Base-by-base conservation (phyloP, 2,888 invertebrate genomes). In the Unio pictorum region DNA sequence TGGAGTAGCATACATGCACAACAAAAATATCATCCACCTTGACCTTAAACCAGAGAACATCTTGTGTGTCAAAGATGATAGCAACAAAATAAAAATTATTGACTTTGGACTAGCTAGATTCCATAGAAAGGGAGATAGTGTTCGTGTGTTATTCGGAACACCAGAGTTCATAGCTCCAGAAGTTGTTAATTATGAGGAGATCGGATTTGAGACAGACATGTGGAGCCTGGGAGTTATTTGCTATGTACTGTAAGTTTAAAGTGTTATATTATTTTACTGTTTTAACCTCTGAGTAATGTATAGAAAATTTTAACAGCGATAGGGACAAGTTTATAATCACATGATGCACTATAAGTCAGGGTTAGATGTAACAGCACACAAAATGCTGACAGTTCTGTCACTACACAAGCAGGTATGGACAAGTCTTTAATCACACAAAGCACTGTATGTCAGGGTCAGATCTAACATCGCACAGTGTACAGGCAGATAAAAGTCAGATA, bases 41-140 rank as follows among this genome's bases (percentile, higher is more conserved):
- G 99, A 99, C 89, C 94, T 99, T 92, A 99, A 99, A 93, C 99
- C 99, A 23, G 99, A 99, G 91, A 99, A 99, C 91, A 97, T 99
- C 83, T 93, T 99, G 67, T 99, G 99, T 87, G 93, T 99, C 45
- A 96, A 98, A 68, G 95, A 95, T 89, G 94, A 96, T 69, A 98
- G 98, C 64, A 99, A 99, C 91, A 93, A 98, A 82, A 96, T 99
- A 87, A 99, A 99, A 92, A 95, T 99, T 84, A 99, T 99, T 82
- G 99, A 99, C 91, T 99, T 99, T 90, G 99, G 99, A 18, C 91
- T 99, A 77, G 99, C 99, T 3, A 92, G 98, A 81, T 94, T 95
- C 89, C 97, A 94, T 88, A 96, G 97, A 90, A 96, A 96, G 0
- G 94, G 94, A 86, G 97, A 97, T 92, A 96, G 96, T 87, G 91